Percentiles rank a stretch among this genome's conserved stretches.
Conservation (phyloP, 1,140 invertebrate genomes). For the Lepidurus arcticus region DNA sequence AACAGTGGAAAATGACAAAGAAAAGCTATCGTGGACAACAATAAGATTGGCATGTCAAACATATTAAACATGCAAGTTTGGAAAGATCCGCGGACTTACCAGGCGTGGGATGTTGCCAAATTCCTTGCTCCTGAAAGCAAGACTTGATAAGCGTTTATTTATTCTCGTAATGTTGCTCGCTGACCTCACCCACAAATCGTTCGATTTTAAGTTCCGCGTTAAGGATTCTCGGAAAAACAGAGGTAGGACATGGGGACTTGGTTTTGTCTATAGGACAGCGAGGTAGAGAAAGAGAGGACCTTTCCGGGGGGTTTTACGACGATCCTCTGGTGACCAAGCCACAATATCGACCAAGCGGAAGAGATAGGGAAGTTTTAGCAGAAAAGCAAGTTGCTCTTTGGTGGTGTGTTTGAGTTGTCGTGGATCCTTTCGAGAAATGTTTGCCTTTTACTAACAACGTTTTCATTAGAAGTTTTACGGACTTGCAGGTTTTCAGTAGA, state of each 20-base stretch:
- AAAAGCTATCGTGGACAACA: slow-evolving; percentile 8
- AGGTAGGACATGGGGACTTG: background rate
- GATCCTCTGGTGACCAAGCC: background rate
- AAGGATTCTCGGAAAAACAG: background rate
- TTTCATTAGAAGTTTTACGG: too few species aligned
- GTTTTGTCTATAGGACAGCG: background rate
- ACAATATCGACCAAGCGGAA: background rate
- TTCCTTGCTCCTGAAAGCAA: too few species aligned
- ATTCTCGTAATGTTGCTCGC: too few species aligned
- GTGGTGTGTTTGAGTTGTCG: background rate
- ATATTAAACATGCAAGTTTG: background rate
- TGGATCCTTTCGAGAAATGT: background rate
- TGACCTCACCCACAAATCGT: too few species aligned
- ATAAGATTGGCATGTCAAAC: background rate
- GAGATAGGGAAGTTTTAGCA: background rate
- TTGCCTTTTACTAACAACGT: too few species aligned
- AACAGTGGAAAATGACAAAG: background rate
- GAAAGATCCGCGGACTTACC: background rate
- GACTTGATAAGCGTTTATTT: too few species aligned
- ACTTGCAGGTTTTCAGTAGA: too few species aligned
- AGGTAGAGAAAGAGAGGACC: background rate
- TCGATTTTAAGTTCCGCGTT: too few species aligned
- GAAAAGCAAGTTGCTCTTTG: background rate
- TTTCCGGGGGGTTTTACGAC: background rate
- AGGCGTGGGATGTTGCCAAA: too few species aligned